Conservation (phyloP, 2,797 vertebrate genomes). For the Gobio occitaniae region DNA sequence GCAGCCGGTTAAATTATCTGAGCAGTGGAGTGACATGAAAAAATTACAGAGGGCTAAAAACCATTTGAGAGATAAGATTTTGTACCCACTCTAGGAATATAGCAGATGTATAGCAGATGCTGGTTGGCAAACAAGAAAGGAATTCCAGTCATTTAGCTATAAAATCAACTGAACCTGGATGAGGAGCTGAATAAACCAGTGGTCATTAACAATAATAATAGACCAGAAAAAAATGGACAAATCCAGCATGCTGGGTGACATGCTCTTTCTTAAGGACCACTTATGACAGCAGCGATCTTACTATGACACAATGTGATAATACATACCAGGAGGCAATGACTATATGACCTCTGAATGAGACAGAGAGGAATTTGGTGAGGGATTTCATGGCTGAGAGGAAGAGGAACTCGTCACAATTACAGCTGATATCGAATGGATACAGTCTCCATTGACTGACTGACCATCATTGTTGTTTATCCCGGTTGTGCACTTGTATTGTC, state of each 20-base stretch:
- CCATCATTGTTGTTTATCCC: neutral
- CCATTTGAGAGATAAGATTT: neutral
- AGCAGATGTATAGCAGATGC: neutral
- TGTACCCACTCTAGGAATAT: constrained; percentile 1
- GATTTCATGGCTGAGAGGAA: constrained; percentile 9
- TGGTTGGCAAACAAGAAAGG: neutral
- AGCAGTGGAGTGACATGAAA: neutral
- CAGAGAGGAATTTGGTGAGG: neutral
- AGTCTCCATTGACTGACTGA: too few relatives aligned
- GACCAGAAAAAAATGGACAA: too few relatives aligned
- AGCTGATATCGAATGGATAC: neutral
- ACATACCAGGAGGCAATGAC: constrained; percentile 1
- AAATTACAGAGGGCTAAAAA: constrained; percentile 8
- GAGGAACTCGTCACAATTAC: constrained; percentile 16
- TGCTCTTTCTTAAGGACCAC: too few relatives aligned
- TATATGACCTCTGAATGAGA: constrained; percentile 12
- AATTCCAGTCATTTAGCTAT: neutral
- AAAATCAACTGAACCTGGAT: neutral
- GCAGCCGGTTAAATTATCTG: neutral
- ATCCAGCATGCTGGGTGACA: too few relatives aligned
- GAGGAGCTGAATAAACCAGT: neutral
- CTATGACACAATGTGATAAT: neutral
- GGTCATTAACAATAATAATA: neutral
- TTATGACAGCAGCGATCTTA: too few relatives aligned
- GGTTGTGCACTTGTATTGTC: neutral